A percentile compares a stretch with the other conserved stretches of the same genome.
Evolutionary conservation across 2,797 vertebrate genomes (phyloP).

Genomic region (Heterohyrax brucei): DNA sequence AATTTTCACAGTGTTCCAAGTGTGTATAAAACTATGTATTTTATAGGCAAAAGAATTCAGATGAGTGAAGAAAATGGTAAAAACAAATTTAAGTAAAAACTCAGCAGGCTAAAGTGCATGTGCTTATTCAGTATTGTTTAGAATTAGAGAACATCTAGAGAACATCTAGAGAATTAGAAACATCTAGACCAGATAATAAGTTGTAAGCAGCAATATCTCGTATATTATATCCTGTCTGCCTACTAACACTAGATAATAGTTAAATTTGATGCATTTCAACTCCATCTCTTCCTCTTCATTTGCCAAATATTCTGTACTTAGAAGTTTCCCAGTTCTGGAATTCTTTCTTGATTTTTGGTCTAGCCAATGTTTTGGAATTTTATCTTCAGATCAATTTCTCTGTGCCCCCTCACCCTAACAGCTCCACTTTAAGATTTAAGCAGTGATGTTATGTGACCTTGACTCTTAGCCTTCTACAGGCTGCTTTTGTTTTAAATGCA

Average conservation of each 20-base stretch:
- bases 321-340: background rate
- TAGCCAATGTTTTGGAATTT: background rate
- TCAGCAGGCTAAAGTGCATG: background rate
- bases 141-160: background rate
- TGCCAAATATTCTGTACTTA: background rate
- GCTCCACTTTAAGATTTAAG: background rate
- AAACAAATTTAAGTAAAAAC: background rate
- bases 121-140: background rate
- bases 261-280: background rate
- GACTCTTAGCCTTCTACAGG: background rate
- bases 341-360: background rate
- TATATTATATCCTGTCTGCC: background rate
- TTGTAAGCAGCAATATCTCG: background rate
- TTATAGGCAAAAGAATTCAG: background rate
- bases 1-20: background rate
- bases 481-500: background rate
- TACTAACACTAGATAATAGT: background rate
- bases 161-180: background rate
- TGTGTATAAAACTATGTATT: background rate
- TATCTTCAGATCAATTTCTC: background rate
- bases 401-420: background rate
- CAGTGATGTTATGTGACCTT: background rate
- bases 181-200: background rate
- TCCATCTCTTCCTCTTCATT: background rate
- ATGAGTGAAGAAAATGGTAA: background rate